Conservation (phyloP, 2,888 invertebrate genomes). For the Abrostola triplasia region DNA sequence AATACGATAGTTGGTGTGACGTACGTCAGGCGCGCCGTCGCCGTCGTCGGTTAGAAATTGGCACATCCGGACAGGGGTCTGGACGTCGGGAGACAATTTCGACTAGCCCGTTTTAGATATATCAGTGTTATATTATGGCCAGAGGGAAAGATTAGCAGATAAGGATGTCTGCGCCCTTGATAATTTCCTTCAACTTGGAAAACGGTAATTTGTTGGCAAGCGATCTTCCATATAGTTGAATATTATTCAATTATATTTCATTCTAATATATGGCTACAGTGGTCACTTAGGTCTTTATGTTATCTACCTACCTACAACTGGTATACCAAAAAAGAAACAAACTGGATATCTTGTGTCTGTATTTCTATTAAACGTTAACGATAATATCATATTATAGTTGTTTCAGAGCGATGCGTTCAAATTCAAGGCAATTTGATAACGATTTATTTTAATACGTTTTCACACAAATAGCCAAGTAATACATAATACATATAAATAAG, state of each 20-base stretch:
- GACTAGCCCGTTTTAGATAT: constrained; percentile 41
- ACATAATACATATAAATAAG: background rate
- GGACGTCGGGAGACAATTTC: constrained; percentile 59
- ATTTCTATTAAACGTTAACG: no score
- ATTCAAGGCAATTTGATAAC: no score
- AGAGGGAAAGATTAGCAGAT: constrained; percentile 6
- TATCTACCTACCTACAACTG: no score
- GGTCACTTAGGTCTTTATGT: no score
- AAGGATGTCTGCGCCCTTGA: background rate
- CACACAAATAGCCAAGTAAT: background rate
- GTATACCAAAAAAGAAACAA: no score
- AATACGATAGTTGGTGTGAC: constrained; percentile 69
- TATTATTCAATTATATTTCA: no score
- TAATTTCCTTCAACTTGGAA: background rate
- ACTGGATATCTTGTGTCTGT: no score
- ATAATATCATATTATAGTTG: no score
- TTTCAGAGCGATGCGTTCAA: no score
- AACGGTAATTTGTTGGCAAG: no score
- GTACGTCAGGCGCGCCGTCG: constrained; percentile 61
- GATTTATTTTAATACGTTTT: background rate
- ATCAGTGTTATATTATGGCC: constrained; percentile 7
- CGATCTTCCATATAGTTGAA: no score
- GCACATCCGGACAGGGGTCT: constrained; percentile 75
- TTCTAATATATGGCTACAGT: no score
- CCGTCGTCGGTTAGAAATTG: constrained; percentile 70